Conservation (phyloP, 2,797 vertebrate genomes). For the Rhinophrynus dorsalis region DNA sequence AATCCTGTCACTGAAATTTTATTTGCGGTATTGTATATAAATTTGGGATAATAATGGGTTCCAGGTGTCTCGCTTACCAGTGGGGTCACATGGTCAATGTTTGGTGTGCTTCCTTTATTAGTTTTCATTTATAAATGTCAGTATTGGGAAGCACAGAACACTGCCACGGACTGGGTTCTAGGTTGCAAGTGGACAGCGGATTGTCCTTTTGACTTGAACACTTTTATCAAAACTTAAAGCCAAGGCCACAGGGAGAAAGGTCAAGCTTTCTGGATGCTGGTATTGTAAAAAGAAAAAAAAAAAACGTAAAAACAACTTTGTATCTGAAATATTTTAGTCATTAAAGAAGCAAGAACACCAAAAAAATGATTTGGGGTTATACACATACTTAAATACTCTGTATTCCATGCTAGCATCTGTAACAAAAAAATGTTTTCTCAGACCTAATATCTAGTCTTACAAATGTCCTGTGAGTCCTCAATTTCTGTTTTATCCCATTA, state of each 20-base stretch:
- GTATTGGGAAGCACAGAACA: slow-evolving; percentile 11
- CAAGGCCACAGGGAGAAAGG: not conserved
- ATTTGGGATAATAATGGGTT: not conserved
- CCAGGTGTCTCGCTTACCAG: too few relatives aligned
- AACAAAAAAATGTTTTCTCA: too few relatives aligned
- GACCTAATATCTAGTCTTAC: too few relatives aligned
- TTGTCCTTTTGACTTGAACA: not conserved
- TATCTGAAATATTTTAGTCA: slow-evolving; percentile 20
- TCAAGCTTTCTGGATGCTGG: not conserved
- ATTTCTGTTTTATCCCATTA: too few relatives aligned
- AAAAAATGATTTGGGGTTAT: too few relatives aligned
- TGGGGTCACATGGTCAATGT: not conserved
- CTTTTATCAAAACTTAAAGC: slow-evolving; percentile 37
- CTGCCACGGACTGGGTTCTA: not conserved
- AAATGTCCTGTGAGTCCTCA: too few relatives aligned
- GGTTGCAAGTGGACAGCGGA: not conserved
- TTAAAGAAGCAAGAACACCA: too few relatives aligned
- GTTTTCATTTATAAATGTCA: slow-evolving; percentile 2
- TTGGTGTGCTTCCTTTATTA: not conserved
- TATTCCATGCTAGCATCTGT: too few relatives aligned
- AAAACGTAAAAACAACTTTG: slow-evolving; percentile 7
- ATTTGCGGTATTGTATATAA: not conserved
- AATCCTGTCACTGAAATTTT: too few relatives aligned
- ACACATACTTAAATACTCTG: too few relatives aligned
- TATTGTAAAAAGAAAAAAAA: not conserved